These are phyloP conservation scores for Elymnias hypermnestra DNA, from an alignment of 1,140 invertebrate genomes.

Conservation along the genomic window DNA sequence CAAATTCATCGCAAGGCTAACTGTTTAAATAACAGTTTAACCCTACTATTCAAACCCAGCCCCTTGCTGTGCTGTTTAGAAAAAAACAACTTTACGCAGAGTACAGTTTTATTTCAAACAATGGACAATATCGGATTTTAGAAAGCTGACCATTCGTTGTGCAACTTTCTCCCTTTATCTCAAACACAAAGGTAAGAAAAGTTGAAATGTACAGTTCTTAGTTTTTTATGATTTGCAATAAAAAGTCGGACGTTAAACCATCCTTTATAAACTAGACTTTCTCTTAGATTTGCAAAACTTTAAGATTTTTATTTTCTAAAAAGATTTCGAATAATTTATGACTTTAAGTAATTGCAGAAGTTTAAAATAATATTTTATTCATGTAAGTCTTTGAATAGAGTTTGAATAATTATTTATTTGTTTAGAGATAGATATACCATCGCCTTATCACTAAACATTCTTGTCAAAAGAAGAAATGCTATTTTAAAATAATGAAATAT, in stretches of 20 bases:
- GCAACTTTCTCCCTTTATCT: conserved; percentile 71
- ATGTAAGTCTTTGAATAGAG: neutral
- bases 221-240: conserved; percentile 41
- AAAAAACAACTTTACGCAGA: conserved; percentile 20
- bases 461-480: no score
- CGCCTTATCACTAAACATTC: no score
- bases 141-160: conserved; percentile 61
- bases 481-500: no score
- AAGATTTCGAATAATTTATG: conserved; percentile 7
- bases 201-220: conserved; percentile 35
- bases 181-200: conserved; percentile 55
- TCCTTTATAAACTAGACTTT: conserved; percentile 36
- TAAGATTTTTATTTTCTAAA: conserved; percentile 2
- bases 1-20: conserved; percentile 10
- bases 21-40: conserved; percentile 6
- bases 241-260: conserved; percentile 30
- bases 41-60: neutral
- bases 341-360: neutral
- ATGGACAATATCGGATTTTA: conserved; percentile 59
- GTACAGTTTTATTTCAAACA: conserved; percentile 42
- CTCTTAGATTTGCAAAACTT: conserved; percentile 14
- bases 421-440: no score
- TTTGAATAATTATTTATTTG: no score
- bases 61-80: conserved; percentile 17
- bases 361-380: conserved; percentile 4